phyloP scores from a whole-genome alignment of 1,140 invertebrate species.

The Pentalonia nigronervosa region DNA sequence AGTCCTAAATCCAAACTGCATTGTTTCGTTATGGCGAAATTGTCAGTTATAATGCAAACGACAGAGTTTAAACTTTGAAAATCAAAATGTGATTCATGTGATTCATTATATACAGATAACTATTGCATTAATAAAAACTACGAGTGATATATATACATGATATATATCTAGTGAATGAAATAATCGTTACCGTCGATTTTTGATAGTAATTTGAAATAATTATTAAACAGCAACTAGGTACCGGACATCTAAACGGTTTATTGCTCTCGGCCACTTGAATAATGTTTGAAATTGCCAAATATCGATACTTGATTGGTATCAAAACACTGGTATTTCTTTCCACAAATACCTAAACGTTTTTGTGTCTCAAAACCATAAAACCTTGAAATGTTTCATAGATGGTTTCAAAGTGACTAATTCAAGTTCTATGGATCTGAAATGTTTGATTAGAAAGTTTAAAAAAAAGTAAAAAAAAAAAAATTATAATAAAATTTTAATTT shows the following conservation, averaged over 20 bases:
- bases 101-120: neutral
- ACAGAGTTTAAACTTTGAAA: neutral
- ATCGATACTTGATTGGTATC: too few relatives aligned
- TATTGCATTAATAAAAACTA: neutral
- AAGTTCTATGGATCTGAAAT: neutral
- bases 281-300: neutral
- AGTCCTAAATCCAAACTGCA: neutral
- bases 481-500: neutral
- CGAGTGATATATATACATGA: neutral
- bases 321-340: neutral
- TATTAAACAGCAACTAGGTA: neutral
- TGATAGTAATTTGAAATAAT: neutral
- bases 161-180: neutral
- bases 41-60: neutral
- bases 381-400: neutral
- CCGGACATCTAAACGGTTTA: too few relatives aligned
- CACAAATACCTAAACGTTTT: neutral
- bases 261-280: neutral
- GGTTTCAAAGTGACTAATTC: neutral
- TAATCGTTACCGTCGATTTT: neutral
- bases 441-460: neutral
- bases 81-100: neutral
- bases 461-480: neutral
- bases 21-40: neutral
- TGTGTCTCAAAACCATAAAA: neutral